These are phyloP conservation scores for Tragelaphus scriptus DNA, from an alignment of 2,113 vertebrate species.

Conservation along the genomic window DNA sequence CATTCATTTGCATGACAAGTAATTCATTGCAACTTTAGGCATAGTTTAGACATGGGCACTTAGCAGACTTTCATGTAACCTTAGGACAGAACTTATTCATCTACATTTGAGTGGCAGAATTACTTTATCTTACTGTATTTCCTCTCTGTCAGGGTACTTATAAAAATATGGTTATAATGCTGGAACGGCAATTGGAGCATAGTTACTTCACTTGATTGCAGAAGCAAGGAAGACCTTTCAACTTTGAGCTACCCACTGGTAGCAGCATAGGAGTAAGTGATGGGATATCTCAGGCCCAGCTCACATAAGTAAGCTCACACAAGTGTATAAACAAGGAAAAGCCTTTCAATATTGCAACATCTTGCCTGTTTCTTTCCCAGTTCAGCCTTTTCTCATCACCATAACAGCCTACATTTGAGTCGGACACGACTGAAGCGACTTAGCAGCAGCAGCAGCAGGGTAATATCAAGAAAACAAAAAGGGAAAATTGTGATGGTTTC, in stretches of 20 bases:
- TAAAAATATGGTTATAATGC: not conserved
- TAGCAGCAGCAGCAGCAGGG: no score
- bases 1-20: not conserved
- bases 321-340: not conserved
- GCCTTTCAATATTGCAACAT: not conserved
- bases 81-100: not conserved
- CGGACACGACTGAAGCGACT: no score
- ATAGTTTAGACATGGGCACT: not conserved
- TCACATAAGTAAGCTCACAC: not conserved
- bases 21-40: not conserved
- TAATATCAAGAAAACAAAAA: not conserved
- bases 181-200: not conserved
- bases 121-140: not conserved
- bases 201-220: not conserved
- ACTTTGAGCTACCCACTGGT: not conserved
- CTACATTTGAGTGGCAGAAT: not conserved
- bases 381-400: not conserved
- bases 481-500: not conserved
- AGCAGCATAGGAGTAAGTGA: not conserved
- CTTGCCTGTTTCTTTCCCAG: not conserved
- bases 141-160: not conserved
- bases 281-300: not conserved
- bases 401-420: not conserved
- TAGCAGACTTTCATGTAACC: not conserved
- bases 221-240: not conserved